A percentile compares a stretch with the other conserved stretches of the same genome.
phyloP scores from a whole-genome alignment of 2,113 vertebrate species.

The Amphiprion percula region DNA sequence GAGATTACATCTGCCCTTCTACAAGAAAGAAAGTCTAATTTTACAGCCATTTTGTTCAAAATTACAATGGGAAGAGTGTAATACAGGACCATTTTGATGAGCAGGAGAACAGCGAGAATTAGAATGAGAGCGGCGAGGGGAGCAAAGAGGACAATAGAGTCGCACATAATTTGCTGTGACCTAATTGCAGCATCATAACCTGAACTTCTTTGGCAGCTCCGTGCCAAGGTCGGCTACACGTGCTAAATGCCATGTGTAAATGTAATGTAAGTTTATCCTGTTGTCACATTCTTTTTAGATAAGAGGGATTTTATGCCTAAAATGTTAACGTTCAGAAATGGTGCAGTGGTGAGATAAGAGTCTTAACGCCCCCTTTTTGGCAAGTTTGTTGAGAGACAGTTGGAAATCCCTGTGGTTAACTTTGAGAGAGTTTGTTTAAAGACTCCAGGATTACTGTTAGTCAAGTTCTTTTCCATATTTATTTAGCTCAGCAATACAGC shows the following conservation, averaged over 20 bases:
- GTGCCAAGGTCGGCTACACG: conserved; percentile 19
- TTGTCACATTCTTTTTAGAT: background rate
- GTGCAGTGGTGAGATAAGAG: conserved; percentile 9
- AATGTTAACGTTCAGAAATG: conserved; percentile 39
- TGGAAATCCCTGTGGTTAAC: conserved; percentile 56
- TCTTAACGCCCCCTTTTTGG: conserved; percentile 31
- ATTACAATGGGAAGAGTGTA: conserved; percentile 66
- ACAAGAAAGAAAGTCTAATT: conserved; percentile 73
- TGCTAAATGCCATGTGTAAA: conserved; percentile 12
- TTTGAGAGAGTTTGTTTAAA: conserved; percentile 46
- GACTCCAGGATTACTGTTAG: conserved; percentile 57
- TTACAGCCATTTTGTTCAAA: conserved; percentile 76
- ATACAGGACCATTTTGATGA: conserved; percentile 68
- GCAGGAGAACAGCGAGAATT: conserved; percentile 57
- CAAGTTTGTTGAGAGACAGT: conserved; percentile 32
- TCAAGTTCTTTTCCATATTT: conserved; percentile 62
- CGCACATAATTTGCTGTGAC: conserved; percentile 61
- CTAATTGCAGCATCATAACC: conserved; percentile 69
- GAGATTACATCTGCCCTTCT: conserved; percentile 74
- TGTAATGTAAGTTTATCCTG: conserved; percentile 1
- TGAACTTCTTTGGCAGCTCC: conserved; percentile 38
- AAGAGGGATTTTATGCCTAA: background rate
- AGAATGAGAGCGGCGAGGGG: conserved; percentile 45
- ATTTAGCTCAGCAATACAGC: conserved; percentile 51
- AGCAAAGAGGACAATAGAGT: conserved; percentile 47